phyloP scores from a whole-genome alignment of 2,888 invertebrate genomes.

The Sminthurinus aureus region DNA sequence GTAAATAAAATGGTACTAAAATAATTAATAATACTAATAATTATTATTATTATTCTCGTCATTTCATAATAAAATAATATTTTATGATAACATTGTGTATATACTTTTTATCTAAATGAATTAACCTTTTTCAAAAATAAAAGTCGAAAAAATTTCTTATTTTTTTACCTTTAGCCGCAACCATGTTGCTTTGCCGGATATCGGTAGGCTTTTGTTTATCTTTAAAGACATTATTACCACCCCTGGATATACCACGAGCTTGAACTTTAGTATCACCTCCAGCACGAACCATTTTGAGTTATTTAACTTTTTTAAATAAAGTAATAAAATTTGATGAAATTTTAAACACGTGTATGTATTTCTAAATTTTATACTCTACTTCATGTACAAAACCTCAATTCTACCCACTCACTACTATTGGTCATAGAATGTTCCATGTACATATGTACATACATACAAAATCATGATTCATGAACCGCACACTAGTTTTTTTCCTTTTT shows the following conservation, averaged over 20 bases:
- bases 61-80: background rate
- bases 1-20: background rate
- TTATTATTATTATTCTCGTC: no score
- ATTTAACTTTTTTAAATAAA: constrained; percentile 16
- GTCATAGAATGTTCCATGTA: no score
- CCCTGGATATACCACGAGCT: background rate
- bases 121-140: no score
- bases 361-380: no score
- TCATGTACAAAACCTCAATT: no score
- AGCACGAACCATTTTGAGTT: constrained; percentile 34
- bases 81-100: no score
- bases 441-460: no score
- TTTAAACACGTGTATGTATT: constrained; percentile 30
- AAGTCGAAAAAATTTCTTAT: background rate
- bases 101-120: no score
- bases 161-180: constrained; percentile 93
- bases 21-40: no score
- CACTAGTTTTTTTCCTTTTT: no score
- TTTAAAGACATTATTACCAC: constrained; percentile 72
- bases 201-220: constrained; percentile 94
- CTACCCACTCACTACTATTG: no score
- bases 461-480: no score
- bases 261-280: constrained; percentile 31
- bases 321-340: constrained; percentile 4
- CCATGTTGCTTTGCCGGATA: constrained; percentile 93